Evolutionary conservation across 1,140 invertebrate species (phyloP), one percentile per base, ranked within the genome.

Genomic region (Euwallacea similis): DNA sequence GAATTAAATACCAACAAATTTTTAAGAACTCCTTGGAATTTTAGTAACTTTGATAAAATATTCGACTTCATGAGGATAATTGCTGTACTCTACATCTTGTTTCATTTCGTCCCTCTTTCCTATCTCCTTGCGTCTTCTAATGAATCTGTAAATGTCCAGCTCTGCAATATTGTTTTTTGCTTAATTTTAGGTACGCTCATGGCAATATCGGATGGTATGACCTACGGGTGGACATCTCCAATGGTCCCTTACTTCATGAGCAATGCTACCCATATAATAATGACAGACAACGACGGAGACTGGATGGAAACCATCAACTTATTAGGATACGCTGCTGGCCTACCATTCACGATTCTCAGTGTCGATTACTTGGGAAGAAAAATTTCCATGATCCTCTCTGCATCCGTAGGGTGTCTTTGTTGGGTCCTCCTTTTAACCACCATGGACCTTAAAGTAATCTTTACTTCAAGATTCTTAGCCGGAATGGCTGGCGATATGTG

Each of bases 351-450:
- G 47, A 73, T 83, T 10, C 73, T 75, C 53, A 68, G 85, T 7
- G 83, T 90, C 3, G 88, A 91, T 74, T 85, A 83, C 75, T 73
- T 88, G 43, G 91, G 91, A 0, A 79, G 91, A 2, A 90, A 88
- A 77, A 78, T 79, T 8, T 84, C 87, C 0, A 84, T 91, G 7
- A 77, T 89, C 8, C 53, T 86, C 0, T 80, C 87, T 0, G 80
- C 86, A 0, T 33, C 85, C 0, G 87, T 88, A 0, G 90, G 88
- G 74, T 71, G 88, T 0, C 0, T 86, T 0, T 88, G 88, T 6
- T 92, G 89, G 88, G 33, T 82, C 0, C 65, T 87, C 0, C 88
- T 91, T 16, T 77, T 84, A 6, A 75, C 84, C 43, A 80, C 85
- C 7, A 71, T 69, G 2, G 75, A 73, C 11, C 77, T 84, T 0